These are phyloP conservation scores for Bimastos eiseni DNA, from an alignment of 2,888 invertebrate species.

Conservation along the genomic window DNA sequence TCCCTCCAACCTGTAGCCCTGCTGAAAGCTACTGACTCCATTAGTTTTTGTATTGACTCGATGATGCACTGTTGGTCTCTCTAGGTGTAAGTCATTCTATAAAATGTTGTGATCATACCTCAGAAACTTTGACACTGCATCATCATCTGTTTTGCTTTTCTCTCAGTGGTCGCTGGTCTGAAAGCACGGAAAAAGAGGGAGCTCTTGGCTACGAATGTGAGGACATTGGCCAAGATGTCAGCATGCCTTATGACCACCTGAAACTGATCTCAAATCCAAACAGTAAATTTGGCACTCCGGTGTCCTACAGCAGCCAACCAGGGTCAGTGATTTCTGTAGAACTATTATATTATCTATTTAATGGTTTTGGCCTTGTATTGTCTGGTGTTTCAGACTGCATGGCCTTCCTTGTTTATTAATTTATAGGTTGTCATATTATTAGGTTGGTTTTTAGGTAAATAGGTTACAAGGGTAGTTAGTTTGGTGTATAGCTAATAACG, in stretches of 20 bases:
- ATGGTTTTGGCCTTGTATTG: not conserved
- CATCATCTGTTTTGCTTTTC: not conserved
- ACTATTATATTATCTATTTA: not conserved
- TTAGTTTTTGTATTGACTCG: too few relatives aligned
- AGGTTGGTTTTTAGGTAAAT: too few relatives aligned
- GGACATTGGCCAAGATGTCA: not conserved
- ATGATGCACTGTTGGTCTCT: too few relatives aligned
- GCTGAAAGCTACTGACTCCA: too few relatives aligned
- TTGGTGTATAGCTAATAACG: not conserved
- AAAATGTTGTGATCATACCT: not conserved
- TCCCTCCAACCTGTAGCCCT: too few relatives aligned
- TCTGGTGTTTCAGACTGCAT: too few relatives aligned
- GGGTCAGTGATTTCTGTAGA: not conserved
- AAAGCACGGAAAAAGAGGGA: constrained; percentile 8
- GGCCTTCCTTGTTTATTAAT: too few relatives aligned
- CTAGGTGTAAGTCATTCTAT: not conserved
- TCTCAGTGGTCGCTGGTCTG: constrained; percentile 15
- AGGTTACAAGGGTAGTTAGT: too few relatives aligned
- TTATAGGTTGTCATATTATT: too few relatives aligned
- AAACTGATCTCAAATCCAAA: not conserved
- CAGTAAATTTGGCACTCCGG: not conserved
- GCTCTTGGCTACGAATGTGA: not conserved
- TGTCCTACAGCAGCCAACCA: not conserved
- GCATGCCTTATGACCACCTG: not conserved
- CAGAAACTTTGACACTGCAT: not conserved